These are phyloP conservation scores for Trachelus tabidus DNA, from an alignment of 2,888 invertebrate genomes.

Conservation along the genomic window DNA sequence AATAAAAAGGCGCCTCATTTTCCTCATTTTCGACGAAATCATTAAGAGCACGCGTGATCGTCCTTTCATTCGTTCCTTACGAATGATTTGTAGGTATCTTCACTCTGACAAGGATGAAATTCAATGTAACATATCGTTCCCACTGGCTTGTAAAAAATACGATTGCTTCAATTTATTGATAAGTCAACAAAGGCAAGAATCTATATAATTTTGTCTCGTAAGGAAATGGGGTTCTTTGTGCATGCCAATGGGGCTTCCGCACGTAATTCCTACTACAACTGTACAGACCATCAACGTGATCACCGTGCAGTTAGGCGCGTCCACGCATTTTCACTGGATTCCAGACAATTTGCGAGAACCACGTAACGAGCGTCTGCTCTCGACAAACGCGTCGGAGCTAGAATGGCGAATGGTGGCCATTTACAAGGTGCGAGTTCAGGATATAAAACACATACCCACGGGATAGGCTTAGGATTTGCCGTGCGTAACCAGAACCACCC, in stretches of 20 bases:
- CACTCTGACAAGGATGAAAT: background rate
- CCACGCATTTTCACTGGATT: background rate
- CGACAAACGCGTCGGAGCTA: background rate
- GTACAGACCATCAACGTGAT: background rate
- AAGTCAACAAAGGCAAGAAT: background rate
- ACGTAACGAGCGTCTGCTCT: background rate
- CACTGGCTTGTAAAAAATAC: background rate
- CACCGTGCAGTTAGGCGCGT: background rate
- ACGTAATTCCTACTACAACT: background rate
- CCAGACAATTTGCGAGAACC: background rate
- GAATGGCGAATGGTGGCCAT: constrained; percentile 2
- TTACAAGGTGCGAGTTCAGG: background rate
- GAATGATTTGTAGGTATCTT: background rate
- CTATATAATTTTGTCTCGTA: background rate
- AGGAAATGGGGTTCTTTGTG: background rate
- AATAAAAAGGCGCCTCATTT: background rate
- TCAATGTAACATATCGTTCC: background rate
- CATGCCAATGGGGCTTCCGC: background rate
- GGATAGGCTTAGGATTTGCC: background rate
- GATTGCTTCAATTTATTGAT: background rate
- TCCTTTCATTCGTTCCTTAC: background rate
- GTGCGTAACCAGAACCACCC: background rate
- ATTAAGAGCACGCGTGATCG: background rate
- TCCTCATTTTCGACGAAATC: background rate
- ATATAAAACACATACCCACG: background rate